Base-by-base conservation (phyloP, 2,797 vertebrate genomes). In the Jordanella pulchra region DNA sequence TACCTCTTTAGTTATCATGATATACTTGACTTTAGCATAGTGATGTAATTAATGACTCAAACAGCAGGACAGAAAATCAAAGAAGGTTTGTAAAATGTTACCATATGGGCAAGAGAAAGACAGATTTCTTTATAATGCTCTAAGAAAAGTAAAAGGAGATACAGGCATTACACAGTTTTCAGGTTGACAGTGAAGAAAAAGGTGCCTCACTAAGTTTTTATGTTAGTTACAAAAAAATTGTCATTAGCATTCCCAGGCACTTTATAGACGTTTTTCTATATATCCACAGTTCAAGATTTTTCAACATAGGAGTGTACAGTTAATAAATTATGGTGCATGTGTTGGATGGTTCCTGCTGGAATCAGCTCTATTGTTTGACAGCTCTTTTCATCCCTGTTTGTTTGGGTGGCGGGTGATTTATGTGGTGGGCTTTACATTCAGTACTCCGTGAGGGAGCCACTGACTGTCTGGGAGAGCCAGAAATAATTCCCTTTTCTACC, bases 21-120 rank as follows among this genome's bases (percentile, higher is more conserved):
- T 92, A 78, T 91, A 91, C 87, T 88, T 85, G 82, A 92, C 87
- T 91, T 84, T 82, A 83, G 82, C 86, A 86, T 80, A 88, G 89
- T 93, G 93, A 95, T 91, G 93, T 94, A 93, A 94, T 95, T 90
- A 94, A 95, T 94, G 92, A 91, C 89, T 95, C 72, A 82, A 93
- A 81, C 93, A 94, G 83, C 82, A 85, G 84, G 85, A 84, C 86
- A 78, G 77, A 84, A 87, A 91, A 86, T 92, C 92, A 78, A 92
- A 91, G 79, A 75, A 78, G 84, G 79, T 77, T 61, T 72, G 87
- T 81, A 90, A 94, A 95, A 92, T 87, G 86, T 83, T 92, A 91
- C 93, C 93, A 94, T 91, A 93, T 95, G 93, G 83, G 69, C 79
- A 55, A 87, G 87, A 82, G 78, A 87, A 86, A 89, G 85, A 82